Evolutionary conservation across 2,797 vertebrate species (phyloP), one percentile per base, ranked within the genome.

Genomic region (Harpagifer antarcticus): DNA sequence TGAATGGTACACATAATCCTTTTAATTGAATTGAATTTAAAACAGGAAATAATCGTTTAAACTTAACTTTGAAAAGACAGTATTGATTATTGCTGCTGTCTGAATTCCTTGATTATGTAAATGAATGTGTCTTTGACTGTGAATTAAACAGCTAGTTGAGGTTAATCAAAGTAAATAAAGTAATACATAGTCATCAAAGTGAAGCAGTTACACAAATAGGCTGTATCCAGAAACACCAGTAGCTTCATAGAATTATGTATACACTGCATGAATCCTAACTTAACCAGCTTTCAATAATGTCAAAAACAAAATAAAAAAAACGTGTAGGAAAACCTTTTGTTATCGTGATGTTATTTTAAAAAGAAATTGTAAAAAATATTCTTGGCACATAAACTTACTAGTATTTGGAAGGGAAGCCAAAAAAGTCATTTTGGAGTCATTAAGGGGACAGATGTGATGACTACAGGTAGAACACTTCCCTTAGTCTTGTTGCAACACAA

Each of bases 341-440:
- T 40, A 55, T 3, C 33, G 16, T 13, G 57, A 17, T 50, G 17
- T 17, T 49, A 42, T 61, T 68, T 60, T 9, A 47, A 56, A 50
- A 64, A 70, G n/a, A 71, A 54, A 55, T 65, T 13, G 0, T 17
- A 11, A 1, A 64, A 27, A 53, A 54, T 57, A 42, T 68, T 65
- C 48, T 48, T 69, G 33, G 64, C 56, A 75, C 67, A 37, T 56
- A 11, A 57, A 73, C 63, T 59, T 43, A 54, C 44, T 2, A 19
- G 58, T 61, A 9, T 55, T n/a, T 43, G 5, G 60, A 68, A 45
- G 7, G 0, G 27, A 9, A 31, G 59, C 64, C 43, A 57, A 19
- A 57, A 71, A 27, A 27, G 23, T 27, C 3, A 27, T 61, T 71
- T 53, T 64, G 43, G 31, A 62, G 33, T 56, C 31, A 27, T 54